Conservation (phyloP, 2,113 vertebrate genomes). For the Perccottus glenii region DNA sequence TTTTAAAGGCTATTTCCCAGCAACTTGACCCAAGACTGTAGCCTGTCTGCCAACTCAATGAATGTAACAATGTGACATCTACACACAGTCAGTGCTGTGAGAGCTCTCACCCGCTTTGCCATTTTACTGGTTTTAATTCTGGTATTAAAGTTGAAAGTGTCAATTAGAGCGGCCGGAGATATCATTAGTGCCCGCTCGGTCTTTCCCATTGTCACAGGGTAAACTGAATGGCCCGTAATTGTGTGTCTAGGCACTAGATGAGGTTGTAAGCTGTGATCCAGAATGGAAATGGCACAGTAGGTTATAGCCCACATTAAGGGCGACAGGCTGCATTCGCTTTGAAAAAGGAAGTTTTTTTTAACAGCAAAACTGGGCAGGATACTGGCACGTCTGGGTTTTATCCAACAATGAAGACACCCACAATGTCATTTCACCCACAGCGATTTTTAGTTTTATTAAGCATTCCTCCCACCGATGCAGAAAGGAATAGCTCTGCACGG, state of each 20-base stretch:
- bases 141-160: constrained; percentile 55
- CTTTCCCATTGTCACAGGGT: constrained; percentile 46
- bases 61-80: constrained; percentile 37
- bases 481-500: not conserved
- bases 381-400: not conserved
- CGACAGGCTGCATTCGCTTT: constrained; percentile 12
- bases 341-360: not conserved
- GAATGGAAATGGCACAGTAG: constrained; percentile 37
- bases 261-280: constrained; percentile 49
- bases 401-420: too few relatives aligned
- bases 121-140: constrained; percentile 62
- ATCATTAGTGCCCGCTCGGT: constrained; percentile 54
- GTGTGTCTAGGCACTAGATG: constrained; percentile 38
- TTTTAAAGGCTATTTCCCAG: constrained; percentile 14
- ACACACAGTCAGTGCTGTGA: constrained; percentile 12
- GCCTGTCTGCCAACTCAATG: constrained; percentile 20
- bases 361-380: not conserved
- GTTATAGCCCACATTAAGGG: constrained; percentile 37
- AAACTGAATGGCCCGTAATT: constrained; percentile 60
- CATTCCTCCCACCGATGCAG: not conserved
- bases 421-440: not conserved
- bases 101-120: constrained; percentile 48
- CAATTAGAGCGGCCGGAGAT: constrained; percentile 57
- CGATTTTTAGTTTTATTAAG: not conserved
- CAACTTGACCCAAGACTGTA: constrained; percentile 14